Evolutionary conservation across 2,888 invertebrate species (phyloP).

Genomic region (Malthinus flaveolus): DNA sequence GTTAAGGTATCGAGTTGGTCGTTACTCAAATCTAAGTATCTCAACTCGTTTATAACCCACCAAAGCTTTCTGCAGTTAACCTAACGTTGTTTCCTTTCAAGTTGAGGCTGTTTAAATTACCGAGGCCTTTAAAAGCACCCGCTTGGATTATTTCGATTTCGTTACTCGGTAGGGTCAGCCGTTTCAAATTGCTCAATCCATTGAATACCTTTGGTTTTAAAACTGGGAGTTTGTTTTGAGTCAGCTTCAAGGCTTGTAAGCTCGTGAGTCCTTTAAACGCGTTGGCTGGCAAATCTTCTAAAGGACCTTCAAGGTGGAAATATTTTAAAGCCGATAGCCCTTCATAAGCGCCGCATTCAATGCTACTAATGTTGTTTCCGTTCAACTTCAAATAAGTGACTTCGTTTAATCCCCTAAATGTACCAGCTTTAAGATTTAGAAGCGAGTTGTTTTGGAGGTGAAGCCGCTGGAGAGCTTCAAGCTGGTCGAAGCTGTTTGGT

Average conservation of each 20-base stretch:
- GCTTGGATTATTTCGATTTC: neutral
- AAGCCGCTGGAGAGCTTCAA: no score
- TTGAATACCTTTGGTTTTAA: no score
- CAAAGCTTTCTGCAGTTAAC: neutral
- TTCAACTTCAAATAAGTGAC: no score
- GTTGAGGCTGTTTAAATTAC: neutral
- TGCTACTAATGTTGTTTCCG: neutral
- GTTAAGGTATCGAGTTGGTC: no score
- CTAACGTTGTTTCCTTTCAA: neutral
- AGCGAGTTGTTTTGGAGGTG: no score
- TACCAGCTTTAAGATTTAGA: no score
- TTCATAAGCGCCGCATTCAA: neutral
- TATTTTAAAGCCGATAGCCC: neutral
- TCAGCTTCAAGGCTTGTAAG: no score
- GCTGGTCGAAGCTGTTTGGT: no score
- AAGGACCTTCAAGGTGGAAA: neutral
- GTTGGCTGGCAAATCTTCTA: neutral
- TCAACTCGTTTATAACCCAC: neutral
- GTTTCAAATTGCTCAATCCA: no score
- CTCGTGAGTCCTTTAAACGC: neutral
- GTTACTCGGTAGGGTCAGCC: neutral
- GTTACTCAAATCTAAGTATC: neutral
- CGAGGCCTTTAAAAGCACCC: neutral
- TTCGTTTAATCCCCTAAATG: no score
- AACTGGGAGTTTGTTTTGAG: no score